Conservation (phyloP, 2,888 invertebrate species). For the Leptinotarsa peninsularis region DNA sequence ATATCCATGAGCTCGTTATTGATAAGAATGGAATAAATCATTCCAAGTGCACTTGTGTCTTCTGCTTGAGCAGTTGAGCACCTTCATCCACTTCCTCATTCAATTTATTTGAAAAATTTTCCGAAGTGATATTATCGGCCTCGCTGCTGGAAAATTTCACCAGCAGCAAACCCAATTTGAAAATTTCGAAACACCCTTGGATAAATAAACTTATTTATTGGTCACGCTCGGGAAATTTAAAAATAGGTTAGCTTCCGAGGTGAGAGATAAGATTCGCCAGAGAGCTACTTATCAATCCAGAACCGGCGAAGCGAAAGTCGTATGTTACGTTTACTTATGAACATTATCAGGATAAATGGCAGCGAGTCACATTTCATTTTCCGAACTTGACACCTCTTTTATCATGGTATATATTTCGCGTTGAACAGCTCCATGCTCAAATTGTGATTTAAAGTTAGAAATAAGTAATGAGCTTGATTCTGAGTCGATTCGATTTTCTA, state of each 20-base stretch:
- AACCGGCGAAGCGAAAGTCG: constrained; percentile 37
- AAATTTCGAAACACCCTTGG: not conserved
- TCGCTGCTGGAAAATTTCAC: not conserved
- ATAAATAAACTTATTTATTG: constrained; percentile 34
- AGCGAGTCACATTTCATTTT: constrained; percentile 49
- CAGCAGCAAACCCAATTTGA: not conserved
- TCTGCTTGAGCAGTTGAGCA: no score
- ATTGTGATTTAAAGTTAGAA: constrained; percentile 33
- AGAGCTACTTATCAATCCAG: constrained; percentile 48
- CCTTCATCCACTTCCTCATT: no score
- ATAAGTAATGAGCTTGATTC: constrained; percentile 13
- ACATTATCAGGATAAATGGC: constrained; percentile 50
- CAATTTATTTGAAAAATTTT: no score
- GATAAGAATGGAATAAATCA: no score
- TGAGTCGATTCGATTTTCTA: not conserved
- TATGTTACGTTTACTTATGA: constrained; percentile 47
- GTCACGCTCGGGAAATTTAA: constrained; percentile 32
- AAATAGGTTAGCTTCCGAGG: constrained; percentile 27
- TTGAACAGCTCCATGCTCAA: constrained; percentile 15
- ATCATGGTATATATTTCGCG: constrained; percentile 34
- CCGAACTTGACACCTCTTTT: constrained; percentile 47
- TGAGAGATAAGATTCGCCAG: constrained; percentile 37
- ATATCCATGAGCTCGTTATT: no score
- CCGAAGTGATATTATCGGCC: no score
- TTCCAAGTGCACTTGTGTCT: no score